Percentiles rank a stretch among this genome's conserved stretches.
Evolutionary conservation across 2,888 invertebrate genomes (phyloP).

Genomic region (Ctena decussata): DNA sequence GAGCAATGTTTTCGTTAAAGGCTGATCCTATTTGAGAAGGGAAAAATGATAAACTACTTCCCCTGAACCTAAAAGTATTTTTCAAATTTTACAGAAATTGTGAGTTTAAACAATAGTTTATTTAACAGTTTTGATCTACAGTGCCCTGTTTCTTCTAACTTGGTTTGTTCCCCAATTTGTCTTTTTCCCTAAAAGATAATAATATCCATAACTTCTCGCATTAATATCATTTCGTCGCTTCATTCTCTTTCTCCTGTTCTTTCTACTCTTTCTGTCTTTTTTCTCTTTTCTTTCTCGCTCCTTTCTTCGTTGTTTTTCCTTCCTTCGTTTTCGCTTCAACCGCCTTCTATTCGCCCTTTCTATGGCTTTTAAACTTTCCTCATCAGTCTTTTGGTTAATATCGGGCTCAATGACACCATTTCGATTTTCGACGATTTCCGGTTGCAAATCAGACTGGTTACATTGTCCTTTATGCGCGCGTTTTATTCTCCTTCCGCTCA

Average conservation of each 20-base stretch:
- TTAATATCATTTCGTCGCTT: slow-evolving; percentile 51
- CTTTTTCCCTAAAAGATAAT: slow-evolving; percentile 37
- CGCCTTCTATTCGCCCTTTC: slow-evolving; percentile 32
- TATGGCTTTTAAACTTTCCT: slow-evolving; percentile 41
- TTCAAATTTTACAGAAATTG: no score
- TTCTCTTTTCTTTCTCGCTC: slow-evolving; percentile 40
- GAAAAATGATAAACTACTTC: no score
- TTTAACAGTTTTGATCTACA: slow-evolving; percentile 33
- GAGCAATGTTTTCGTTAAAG: no score
- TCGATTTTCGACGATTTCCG: background rate
- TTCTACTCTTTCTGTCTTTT: slow-evolving; percentile 38
- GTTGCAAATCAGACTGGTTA: background rate
- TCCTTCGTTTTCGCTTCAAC: slow-evolving; percentile 51
- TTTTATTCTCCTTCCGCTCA: slow-evolving; percentile 66
- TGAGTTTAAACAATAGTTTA: no score
- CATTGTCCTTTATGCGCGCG: slow-evolving; percentile 67
- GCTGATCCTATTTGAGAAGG: no score
- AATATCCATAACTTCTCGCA: slow-evolving; percentile 40
- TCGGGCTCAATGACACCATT: background rate
- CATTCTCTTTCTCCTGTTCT: slow-evolving; percentile 39
- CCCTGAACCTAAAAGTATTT: no score
- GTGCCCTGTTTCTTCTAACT: slow-evolving; percentile 54
- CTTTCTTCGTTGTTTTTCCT: slow-evolving; percentile 27
- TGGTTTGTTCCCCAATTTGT: slow-evolving; percentile 55
- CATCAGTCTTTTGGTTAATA: slow-evolving; percentile 26